These are phyloP conservation scores for Heliconius erato DNA, from an alignment of 2,888 invertebrate genomes.

Conservation along the genomic window DNA sequence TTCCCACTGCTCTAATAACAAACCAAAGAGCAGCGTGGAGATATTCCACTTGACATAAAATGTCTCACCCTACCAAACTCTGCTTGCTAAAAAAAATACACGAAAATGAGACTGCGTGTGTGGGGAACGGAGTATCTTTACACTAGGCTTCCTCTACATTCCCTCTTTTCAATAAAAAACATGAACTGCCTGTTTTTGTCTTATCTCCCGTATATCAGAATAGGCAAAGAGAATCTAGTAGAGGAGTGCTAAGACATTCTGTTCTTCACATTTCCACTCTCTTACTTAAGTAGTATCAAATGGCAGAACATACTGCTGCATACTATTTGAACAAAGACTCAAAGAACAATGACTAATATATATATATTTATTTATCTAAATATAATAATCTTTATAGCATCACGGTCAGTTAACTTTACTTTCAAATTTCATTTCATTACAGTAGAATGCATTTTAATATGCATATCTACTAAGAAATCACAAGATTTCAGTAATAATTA, in stretches of 20 bases:
- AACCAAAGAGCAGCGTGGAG: too few species aligned
- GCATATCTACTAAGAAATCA: neutral
- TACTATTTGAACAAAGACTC: neutral
- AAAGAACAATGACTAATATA: neutral
- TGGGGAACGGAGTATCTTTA: too few species aligned
- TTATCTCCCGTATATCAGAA: too few species aligned
- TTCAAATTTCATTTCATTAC: conserved; percentile 2
- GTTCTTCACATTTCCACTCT: neutral
- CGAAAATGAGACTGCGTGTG: too few species aligned
- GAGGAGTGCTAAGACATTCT: neutral
- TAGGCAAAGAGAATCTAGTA: too few species aligned
- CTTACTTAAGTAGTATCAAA: neutral
- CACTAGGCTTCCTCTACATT: too few species aligned
- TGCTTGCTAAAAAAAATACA: too few species aligned
- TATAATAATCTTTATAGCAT: conserved; percentile 15
- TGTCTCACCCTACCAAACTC: too few species aligned
- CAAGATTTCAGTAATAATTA: neutral
- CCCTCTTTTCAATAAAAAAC: too few species aligned
- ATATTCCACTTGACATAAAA: too few species aligned
- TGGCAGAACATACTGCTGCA: neutral
- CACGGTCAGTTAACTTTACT: conserved; percentile 16
- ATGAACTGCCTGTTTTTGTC: too few species aligned
- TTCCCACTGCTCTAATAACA: too few species aligned
- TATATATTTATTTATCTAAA: neutral
- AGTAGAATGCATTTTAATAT: conserved; percentile 11